phyloP scores from a whole-genome alignment of 2,113 vertebrate species.

The Callaeas wilsoni region DNA sequence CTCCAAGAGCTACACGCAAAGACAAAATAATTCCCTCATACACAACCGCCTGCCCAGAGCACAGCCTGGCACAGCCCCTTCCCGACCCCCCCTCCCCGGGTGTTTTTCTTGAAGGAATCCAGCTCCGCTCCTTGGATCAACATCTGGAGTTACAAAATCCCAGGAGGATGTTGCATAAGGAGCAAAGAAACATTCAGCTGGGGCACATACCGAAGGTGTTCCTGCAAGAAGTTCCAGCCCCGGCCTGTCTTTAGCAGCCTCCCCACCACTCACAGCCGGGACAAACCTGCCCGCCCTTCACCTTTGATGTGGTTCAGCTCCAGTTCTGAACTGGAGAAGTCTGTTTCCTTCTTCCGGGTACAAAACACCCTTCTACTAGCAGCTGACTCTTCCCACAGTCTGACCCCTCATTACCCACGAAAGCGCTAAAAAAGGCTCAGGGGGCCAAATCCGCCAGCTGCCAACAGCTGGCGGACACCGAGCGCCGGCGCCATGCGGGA shows the following conservation, averaged over 20 bases:
- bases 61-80: not conserved
- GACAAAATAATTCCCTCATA: not conserved
- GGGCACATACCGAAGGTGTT: not conserved
- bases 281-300: not conserved
- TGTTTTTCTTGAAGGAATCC: not conserved
- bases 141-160: not conserved
- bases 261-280: not conserved
- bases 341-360: not conserved
- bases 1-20: not conserved
- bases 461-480: not conserved
- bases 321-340: not conserved
- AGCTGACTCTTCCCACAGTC: not conserved
- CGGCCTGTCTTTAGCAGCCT: not conserved
- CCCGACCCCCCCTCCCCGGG: accelerated
- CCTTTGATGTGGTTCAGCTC: not conserved
- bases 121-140: not conserved
- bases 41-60: not conserved
- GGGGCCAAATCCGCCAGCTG: accelerated
- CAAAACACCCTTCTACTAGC: not conserved
- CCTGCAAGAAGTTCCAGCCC: not conserved
- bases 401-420: not conserved
- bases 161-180: not conserved
- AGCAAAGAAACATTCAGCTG: not conserved
- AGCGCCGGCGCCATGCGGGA: accelerated
- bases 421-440: not conserved